Conservation (phyloP, 2,113 vertebrate genomes). For the Antidorcas marsupialis region DNA sequence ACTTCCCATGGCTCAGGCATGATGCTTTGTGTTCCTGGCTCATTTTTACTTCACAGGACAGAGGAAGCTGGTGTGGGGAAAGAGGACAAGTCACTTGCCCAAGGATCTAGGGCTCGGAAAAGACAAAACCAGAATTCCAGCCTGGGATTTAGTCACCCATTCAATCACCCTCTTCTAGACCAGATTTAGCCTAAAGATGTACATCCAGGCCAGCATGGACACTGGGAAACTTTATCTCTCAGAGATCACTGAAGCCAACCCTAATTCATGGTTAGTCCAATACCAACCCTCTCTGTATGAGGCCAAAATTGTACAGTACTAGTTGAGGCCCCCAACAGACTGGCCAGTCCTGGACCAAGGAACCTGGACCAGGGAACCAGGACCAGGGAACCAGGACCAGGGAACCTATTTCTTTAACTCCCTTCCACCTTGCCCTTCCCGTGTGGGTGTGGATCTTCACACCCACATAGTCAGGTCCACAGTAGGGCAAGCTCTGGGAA, state of each 20-base stretch:
- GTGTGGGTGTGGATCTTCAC: not conserved
- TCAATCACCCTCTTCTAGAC: not conserved
- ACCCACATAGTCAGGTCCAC: not conserved
- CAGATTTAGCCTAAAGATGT: not conserved
- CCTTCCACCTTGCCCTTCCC: not conserved
- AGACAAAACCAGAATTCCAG: not conserved
- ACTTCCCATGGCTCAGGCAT: not conserved
- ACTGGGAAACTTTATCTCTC: not conserved
- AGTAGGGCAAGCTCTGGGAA: not conserved
- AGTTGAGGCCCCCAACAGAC: not conserved
- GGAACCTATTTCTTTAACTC: not conserved
- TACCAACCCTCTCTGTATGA: not conserved
- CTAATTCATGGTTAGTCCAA: not conserved
- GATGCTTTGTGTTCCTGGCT: not conserved
- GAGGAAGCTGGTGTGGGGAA: not conserved
- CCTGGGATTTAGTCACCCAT: not conserved
- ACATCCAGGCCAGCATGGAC: not conserved
- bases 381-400: not conserved
- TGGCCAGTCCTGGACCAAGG: not conserved
- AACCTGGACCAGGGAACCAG: not conserved
- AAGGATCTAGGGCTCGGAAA: not conserved
- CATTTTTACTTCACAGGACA: not conserved
- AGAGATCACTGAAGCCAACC: not conserved
- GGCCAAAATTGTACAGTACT: not conserved
- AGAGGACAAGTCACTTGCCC: not conserved